phyloP scores from a whole-genome alignment of 2,113 vertebrate genomes.

The Dermatemys mawii region DNA sequence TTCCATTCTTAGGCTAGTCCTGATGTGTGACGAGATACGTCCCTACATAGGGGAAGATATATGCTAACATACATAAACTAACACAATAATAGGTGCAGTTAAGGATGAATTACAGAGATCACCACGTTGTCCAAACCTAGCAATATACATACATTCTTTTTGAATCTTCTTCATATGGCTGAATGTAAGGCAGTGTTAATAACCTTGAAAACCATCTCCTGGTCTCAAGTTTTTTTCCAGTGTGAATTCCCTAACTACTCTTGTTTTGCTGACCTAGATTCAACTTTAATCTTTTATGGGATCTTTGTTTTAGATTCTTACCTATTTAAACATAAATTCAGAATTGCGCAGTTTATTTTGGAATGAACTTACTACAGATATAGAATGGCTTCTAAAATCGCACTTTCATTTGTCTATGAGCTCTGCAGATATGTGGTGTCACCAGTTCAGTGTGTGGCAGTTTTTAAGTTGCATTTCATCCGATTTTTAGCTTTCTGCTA shows the following conservation, averaged over 20 bases:
- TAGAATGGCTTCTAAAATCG: not conserved
- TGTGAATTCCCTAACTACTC: not conserved
- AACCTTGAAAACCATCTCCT: not conserved
- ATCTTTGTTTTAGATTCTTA: not conserved
- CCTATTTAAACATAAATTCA: not conserved
- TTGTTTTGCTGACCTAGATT: not conserved
- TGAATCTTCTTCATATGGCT: not conserved
- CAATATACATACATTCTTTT: conserved; percentile 5
- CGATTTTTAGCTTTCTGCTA: not conserved
- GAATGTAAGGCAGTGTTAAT: not conserved
- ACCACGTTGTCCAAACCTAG: conserved; percentile 23
- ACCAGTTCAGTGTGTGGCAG: not conserved
- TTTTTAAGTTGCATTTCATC: not conserved
- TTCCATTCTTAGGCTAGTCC: not conserved
- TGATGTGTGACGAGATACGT: rapidly evolving
- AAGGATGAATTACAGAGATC: conserved; percentile 29
- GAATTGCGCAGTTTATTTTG: not conserved
- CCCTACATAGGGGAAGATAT: not conserved
- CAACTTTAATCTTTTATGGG: not conserved
- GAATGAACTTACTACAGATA: not conserved
- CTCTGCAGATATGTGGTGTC: not conserved
- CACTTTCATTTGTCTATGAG: not conserved
- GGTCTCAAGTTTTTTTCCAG: not conserved
- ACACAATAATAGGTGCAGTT: not conserved
- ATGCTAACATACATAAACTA: not conserved